Base-by-base conservation (phyloP, 53 echinoderm and acorn worm genomes). In the Antedon mediterranea region DNA sequence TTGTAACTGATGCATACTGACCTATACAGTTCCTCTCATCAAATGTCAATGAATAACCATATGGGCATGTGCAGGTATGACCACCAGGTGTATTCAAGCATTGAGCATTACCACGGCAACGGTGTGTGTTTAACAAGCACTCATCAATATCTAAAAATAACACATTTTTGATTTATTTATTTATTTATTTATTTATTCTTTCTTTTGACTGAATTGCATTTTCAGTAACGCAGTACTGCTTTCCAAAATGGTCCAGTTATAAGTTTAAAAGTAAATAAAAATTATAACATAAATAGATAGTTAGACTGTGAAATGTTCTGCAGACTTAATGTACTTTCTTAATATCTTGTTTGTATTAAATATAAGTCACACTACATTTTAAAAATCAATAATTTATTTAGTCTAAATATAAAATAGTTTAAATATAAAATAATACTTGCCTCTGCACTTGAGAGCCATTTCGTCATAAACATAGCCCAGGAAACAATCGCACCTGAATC, bases 61-160 rank as follows among this genome's bases (percentile, higher is more conserved):
- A 83, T 0, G 85, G 87, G 78, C 94, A 94, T 27, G 81, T 34
- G 77, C 94, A 94, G 28, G 78, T 83, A 72, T 91, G 85, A 79
- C 83, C 91, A 30, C 94, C 94, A 8, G 83, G 85, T 15, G 83
- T 85, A 84, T 94, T 94, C 76, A 77, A 79, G 44, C 94, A 94
- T 79, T 85, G 77, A 74, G 94, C 84, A 33, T 83, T 85, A 42
- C 83, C 84, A 72, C 88, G 84, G 71, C 94, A 94, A 31, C 82
- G 83, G 30, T 83, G 78, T 81, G 85, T 74, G 28, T 82, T 85
- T 37, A 79, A 80, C 0, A 34, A 73, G 71, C 94, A 94, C 71
- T 94, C 94, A 81, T 94, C 91, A 75, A 94, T 79, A 72, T 94
- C 94, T 94, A 43, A 74, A 74, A 0, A 32, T 28, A 74, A 74